Base-by-base conservation (phyloP, 2,888 invertebrate genomes). In the Dendrolimus houi region DNA sequence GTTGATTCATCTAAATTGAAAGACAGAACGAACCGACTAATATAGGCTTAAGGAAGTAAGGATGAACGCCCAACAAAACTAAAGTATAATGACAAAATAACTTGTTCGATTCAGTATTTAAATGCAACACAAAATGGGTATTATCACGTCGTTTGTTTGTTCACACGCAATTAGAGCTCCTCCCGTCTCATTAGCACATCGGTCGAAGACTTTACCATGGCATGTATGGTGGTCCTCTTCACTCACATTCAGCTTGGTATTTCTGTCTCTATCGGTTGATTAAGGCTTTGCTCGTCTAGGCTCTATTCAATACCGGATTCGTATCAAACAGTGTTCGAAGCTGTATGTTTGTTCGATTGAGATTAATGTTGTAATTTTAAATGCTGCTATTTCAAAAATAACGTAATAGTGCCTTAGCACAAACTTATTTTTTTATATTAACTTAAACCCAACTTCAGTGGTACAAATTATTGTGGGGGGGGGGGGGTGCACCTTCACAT, bases 91-190 rank as follows among this genome's bases (percentile, higher is more conserved):
- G 47, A 47, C 12, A 47, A 47, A 47, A 47, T 47, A 47, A 47
- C 9, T 47, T 47, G 47, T 47, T 47, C 8, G 2, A 47, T 12
- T 58, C 58, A 52, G 12, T 57, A 59, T 63, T 64, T 67, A 65
- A 29, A 47, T 59, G 60, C 60, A 62, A 63, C 65, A 69, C 71
- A 73, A 65, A 80, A 77, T 85, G 83, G 80, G 80, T 85, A 85
- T 84, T 82, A 83, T 81, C 81, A 79, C 77, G 64, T 81, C 79
- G 78, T 82, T 79, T 83, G 82, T 83, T 80, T 84, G 82, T 87
- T 85, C 84, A 81, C 85, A 82, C 83, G 83, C 86, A 88, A 88
- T 88, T 87, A 87, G 85, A 82, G 72, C 80, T 81, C 77, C 82
- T 76, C 79, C 82, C 75, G 85, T 77, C 83, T 87, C 85, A 88